Base-by-base conservation (phyloP, 2,888 invertebrate genomes). In the Plusia festucae region DNA sequence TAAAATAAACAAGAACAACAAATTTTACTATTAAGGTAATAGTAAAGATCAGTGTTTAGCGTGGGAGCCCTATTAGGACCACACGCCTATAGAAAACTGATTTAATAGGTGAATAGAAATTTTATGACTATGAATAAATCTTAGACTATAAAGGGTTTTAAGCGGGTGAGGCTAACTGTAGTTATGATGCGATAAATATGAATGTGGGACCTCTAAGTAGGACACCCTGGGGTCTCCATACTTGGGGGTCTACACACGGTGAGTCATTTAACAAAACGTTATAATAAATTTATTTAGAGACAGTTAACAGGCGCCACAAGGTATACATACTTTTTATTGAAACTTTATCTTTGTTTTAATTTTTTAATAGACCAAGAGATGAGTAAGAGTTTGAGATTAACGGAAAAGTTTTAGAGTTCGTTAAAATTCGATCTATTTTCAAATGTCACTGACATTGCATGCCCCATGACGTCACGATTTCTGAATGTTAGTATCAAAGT, bases 231-330 rank as follows among this genome's bases (percentile, higher is more conserved):
- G 15, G 30, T 18, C 22, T 32, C 57, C 74, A 54, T 71, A 74
- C 72, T 70, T 53, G 82, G 82, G 70, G 76, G 74, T 82, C 73
- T 55, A 60, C 46, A 49, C 2, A 22, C 20, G 30, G 53, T 71
- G 71, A 57, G 70, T 81, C 76, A 76, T 62, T 60, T 60, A 71
- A 64, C 59, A 46, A 69, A 59, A 65, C 61, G 64, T 69, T 78
- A 15, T 11, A 66, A 70, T 76, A 71, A 78, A 78, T 79, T 65
- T 79, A 73, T 60, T 59, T 64, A 65, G 53, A 62, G 81, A 74
- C 74, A 71, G 61, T 56, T 73, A 66, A 70, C 57, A 24, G 20
- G 46, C 49, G 70, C 65, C 54, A 70, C 44, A 52, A 16, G n/a
- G n/a, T 18, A 52, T n/a, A 15, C 3, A 40, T 1, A 6, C 15